Conservation (phyloP, 2,797 vertebrate species). For the Tarsius wallacei region DNA sequence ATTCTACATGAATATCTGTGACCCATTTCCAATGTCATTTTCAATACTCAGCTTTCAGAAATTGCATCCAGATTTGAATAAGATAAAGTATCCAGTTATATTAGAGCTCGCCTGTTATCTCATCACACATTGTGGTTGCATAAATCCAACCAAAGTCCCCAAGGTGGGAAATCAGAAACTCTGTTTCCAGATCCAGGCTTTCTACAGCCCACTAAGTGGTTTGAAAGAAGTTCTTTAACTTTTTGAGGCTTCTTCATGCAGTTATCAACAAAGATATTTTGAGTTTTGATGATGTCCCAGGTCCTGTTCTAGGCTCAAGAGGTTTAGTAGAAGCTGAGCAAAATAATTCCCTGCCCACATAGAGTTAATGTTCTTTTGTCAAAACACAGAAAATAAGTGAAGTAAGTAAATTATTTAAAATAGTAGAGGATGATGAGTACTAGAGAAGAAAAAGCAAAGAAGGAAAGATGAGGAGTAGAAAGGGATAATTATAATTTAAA, state of each 20-base stretch:
- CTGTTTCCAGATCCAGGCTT: neutral
- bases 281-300: neutral
- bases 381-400: conserved; percentile 10
- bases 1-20: neutral
- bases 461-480: neutral
- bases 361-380: neutral
- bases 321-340: neutral
- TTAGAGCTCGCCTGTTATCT: neutral
- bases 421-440: neutral
- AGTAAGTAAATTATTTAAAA: conserved; percentile 27
- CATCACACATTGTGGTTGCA: neutral
- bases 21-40: neutral
- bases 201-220: neutral
- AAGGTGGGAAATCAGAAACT: neutral
- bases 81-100: neutral
- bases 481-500: neutral
- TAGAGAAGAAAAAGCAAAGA: conserved; percentile 34
- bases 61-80: conserved; percentile 4
- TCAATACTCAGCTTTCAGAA: conserved; percentile 40
- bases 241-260: neutral
- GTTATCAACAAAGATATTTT: conserved; percentile 32
- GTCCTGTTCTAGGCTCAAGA: neutral
- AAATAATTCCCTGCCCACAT: neutral
- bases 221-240: neutral
- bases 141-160: neutral